Conservation (phyloP, 2,888 invertebrate genomes). For the Tachina grossa region DNA sequence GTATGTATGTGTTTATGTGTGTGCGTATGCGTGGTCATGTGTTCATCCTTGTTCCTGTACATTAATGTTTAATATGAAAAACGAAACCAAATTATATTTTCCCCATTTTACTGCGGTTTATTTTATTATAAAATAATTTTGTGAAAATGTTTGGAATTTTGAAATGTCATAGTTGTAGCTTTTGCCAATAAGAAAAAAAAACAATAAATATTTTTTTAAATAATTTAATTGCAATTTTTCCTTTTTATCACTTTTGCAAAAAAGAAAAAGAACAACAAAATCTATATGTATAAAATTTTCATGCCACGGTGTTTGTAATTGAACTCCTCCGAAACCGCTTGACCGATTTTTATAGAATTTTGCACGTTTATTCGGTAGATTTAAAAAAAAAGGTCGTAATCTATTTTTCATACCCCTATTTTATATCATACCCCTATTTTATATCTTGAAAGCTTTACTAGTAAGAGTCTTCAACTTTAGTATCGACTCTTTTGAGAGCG, state of each 20-base stretch:
- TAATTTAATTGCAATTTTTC: conserved; percentile 40
- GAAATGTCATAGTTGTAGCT: conserved; percentile 17
- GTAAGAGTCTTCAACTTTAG: too few species aligned
- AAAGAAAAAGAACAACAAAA: background rate
- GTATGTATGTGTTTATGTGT: background rate
- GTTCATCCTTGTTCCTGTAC: background rate
- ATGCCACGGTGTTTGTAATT: too few species aligned
- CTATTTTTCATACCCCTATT: too few species aligned
- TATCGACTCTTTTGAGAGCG: too few species aligned
- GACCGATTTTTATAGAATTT: too few species aligned
- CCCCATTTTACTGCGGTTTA: conserved; percentile 62
- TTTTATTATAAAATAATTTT: conserved; percentile 30
- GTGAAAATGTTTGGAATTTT: background rate
- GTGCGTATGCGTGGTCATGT: background rate
- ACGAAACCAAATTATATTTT: background rate
- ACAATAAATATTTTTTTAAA: background rate
- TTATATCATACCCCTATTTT: too few species aligned
- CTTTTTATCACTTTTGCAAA: background rate
- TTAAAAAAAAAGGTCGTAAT: too few species aligned
- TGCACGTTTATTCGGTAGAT: too few species aligned
- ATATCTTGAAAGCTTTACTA: too few species aligned
- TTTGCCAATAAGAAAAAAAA: conserved; percentile 3
- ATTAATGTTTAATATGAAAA: conserved; percentile 54
- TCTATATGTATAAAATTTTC: too few species aligned
- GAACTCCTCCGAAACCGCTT: too few species aligned